Percentiles rank a stretch among this genome's conserved stretches.
Evolutionary conservation across 2,113 vertebrate genomes (phyloP).

Genomic region (Pelecanoides urinatrix): DNA sequence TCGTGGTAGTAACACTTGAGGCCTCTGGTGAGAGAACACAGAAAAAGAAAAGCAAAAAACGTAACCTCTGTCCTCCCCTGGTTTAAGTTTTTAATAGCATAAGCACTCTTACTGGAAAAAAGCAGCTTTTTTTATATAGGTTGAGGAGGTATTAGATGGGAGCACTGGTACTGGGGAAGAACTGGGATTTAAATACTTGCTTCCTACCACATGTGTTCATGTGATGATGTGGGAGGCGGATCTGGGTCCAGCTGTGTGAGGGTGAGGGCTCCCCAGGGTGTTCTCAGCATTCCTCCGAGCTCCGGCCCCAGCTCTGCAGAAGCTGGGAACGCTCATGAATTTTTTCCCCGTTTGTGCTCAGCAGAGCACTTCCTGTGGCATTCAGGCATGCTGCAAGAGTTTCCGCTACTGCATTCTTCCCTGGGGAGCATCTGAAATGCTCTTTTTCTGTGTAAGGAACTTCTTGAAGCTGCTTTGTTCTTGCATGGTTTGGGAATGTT

Average conservation of each 20-base stretch:
- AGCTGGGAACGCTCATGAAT: background rate
- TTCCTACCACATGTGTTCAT: background rate
- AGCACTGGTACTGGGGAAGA: background rate
- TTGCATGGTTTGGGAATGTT: constrained; percentile 42
- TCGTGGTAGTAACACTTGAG: background rate
- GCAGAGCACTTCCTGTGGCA: background rate
- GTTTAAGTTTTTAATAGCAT: background rate
- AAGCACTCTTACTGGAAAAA: background rate
- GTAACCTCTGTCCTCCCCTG: background rate
- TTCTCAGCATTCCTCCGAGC: background rate
- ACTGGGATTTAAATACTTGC: background rate
- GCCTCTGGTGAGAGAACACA: background rate
- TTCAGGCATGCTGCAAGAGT: background rate
- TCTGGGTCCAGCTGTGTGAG: background rate
- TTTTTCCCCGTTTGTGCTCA: background rate
- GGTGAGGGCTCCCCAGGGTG: background rate
- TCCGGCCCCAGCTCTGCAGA: background rate
- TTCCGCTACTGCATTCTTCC: constrained; percentile 5
- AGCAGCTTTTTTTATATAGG: too few species aligned
- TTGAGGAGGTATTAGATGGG: background rate
- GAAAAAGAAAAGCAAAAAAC: background rate
- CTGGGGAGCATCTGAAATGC: background rate
- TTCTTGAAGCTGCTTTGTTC: constrained; percentile 36
- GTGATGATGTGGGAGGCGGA: background rate
- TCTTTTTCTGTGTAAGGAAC: background rate